These are phyloP conservation scores for Trissolcus japonicus DNA, from an alignment of 2,888 invertebrate genomes.

Conservation along the genomic window DNA sequence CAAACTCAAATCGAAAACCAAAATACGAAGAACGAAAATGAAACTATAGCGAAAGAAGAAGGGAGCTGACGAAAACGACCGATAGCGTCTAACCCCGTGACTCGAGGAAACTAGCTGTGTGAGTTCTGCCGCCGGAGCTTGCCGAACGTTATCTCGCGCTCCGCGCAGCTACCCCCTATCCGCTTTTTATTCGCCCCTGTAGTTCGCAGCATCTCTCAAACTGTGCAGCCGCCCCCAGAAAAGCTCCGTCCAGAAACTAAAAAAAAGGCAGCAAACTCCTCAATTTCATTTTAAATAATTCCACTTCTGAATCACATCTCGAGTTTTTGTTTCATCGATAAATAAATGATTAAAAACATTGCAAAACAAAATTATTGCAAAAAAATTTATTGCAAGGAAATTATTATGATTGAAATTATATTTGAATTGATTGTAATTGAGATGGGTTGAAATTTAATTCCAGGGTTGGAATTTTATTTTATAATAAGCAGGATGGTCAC, in stretches of 20 bases:
- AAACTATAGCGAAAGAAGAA: slow-evolving; percentile 77
- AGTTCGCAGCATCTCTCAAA: slow-evolving; percentile 59
- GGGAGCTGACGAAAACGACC: slow-evolving; percentile 78
- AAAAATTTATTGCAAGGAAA: no score
- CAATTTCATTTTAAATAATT: no score
- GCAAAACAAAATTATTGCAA: no score
- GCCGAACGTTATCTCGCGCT: slow-evolving; percentile 70
- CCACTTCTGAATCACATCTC: no score
- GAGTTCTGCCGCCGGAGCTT: slow-evolving; percentile 77
- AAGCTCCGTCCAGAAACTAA: slow-evolving; percentile 60
- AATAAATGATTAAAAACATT: no score
- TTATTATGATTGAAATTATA: no score
- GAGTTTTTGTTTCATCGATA: no score
- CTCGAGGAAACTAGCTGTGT: slow-evolving; percentile 78
- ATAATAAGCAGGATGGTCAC: no score
- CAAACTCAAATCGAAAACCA: slow-evolving; percentile 51
- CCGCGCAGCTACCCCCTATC: slow-evolving; percentile 70
- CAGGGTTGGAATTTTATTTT: no score
- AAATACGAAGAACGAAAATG: slow-evolving; percentile 70
- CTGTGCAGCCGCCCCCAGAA: slow-evolving; percentile 65
- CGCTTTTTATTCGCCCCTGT: slow-evolving; percentile 66
- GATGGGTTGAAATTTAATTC: no score
- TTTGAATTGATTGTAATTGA: no score
- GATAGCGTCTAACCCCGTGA: slow-evolving; percentile 79
- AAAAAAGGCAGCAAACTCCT: not conserved